phyloP scores from a whole-genome alignment of 2,888 invertebrate species.

The Tenthredo amoena region DNA sequence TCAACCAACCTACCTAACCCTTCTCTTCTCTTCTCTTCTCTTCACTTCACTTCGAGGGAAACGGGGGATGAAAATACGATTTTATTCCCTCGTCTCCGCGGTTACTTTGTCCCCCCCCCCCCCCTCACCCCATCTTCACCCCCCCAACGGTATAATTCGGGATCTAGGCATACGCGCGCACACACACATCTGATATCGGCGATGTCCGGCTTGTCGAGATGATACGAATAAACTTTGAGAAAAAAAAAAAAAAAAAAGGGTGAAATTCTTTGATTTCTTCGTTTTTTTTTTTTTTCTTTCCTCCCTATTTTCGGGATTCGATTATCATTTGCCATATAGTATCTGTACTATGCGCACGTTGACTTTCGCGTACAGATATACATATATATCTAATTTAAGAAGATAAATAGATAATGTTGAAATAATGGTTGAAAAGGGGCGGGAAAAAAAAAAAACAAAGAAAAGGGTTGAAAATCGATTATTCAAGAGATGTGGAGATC shows the following conservation, averaged over 20 bases:
- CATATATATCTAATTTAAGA: background rate
- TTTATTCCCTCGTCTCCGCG: background rate
- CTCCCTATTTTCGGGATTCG: background rate
- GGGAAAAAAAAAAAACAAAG: background rate
- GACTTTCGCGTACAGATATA: background rate
- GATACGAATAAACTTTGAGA: background rate
- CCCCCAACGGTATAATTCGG: background rate
- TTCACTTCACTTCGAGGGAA: background rate
- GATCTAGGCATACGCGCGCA: background rate
- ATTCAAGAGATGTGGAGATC: slow-evolving; percentile 3
- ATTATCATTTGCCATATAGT: background rate
- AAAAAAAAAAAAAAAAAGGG: background rate
- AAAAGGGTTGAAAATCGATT: background rate
- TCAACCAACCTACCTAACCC: background rate
- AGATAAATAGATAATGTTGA: background rate
- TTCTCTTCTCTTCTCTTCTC: background rate
- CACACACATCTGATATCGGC: background rate
- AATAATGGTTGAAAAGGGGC: background rate
- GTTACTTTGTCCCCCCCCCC: background rate
- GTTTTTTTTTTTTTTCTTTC: background rate
- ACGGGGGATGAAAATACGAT: background rate
- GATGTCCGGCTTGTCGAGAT: background rate
- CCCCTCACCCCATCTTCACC: background rate
- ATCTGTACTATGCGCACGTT: background rate
- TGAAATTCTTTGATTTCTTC: background rate